Conservation (phyloP, 2,797 vertebrate species). For the Myotis daubentonii region DNA sequence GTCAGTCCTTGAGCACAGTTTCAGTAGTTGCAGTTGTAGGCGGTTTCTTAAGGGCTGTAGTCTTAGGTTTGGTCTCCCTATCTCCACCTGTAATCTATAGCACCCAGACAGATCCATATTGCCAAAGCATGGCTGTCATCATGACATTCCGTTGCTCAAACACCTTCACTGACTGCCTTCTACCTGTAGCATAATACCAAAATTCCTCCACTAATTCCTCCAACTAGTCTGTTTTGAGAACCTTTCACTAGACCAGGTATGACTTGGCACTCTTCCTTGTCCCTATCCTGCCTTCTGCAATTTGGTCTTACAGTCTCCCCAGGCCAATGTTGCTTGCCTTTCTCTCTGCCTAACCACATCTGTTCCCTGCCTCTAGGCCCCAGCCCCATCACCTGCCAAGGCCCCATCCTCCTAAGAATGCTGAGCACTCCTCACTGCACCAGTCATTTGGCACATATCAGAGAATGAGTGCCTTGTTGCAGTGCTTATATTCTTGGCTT, state of each 20-base stretch:
- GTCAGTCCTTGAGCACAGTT: not conserved
- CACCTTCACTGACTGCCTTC: not conserved
- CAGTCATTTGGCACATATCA: constrained; percentile 50
- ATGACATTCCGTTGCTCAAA: not conserved
- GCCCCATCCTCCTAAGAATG: not conserved
- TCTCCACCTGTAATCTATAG: not conserved
- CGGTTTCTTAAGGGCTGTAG: not conserved
- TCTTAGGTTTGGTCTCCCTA: not conserved
- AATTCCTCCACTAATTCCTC: not conserved
- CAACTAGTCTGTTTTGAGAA: not conserved
- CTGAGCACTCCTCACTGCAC: constrained; percentile 23
- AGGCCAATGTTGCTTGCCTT: not conserved
- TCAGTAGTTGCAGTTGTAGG: not conserved
- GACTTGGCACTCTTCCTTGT: not conserved
- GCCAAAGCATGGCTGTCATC: not conserved
- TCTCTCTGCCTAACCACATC: not conserved
- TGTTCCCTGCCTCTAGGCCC: not conserved
- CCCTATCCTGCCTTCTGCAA: not conserved
- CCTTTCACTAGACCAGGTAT: not conserved
- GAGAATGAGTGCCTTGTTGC: not conserved
- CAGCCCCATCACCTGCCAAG: not conserved
- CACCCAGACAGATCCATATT: not conserved
- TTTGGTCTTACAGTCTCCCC: not conserved
- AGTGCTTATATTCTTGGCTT: constrained; percentile 55
- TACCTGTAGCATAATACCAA: not conserved